A percentile compares a stretch with the other conserved stretches of the same genome.
phyloP scores from a whole-genome alignment of 2,113 vertebrate species.

The Alces alces region DNA sequence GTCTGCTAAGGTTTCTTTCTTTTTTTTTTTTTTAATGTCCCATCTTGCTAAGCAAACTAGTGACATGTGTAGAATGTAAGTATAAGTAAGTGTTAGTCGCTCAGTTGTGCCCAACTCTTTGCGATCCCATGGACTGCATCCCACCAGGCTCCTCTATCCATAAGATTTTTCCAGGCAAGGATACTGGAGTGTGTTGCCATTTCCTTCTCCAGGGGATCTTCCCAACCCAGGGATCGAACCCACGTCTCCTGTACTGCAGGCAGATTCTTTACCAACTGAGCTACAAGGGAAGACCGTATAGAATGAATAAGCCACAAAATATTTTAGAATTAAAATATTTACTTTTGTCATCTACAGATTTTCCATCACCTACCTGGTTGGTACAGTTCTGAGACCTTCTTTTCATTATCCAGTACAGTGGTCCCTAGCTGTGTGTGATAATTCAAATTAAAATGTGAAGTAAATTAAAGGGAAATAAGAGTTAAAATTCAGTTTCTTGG shows the following conservation, averaged over 20 bases:
- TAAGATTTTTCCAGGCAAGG: too few relatives aligned
- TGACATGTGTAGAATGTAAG: neutral
- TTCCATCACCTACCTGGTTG: neutral
- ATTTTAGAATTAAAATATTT: constrained; percentile 2
- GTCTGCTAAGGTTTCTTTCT: neutral
- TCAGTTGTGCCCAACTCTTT: too few relatives aligned
- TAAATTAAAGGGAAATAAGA: neutral
- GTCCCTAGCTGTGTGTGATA: neutral
- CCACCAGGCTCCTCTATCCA: too few relatives aligned
- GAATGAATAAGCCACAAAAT: neutral
- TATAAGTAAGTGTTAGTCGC: too few relatives aligned
- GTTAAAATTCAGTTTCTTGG: neutral
- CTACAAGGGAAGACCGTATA: neutral
- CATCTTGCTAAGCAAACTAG: neutral
- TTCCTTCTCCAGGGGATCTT: too few relatives aligned
- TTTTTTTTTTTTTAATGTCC: neutral
- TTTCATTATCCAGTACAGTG: neutral
- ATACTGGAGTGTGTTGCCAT: too few relatives aligned
- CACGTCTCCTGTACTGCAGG: too few relatives aligned
- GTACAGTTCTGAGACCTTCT: neutral
- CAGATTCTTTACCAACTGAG: too few relatives aligned
- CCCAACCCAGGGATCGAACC: too few relatives aligned
- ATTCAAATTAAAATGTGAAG: neutral
- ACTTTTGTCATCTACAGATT: neutral
- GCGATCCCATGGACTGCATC: too few relatives aligned